Evolutionary conservation across 2,888 invertebrate species (phyloP).

Genomic region (Linhomoeus sp.): DNA sequence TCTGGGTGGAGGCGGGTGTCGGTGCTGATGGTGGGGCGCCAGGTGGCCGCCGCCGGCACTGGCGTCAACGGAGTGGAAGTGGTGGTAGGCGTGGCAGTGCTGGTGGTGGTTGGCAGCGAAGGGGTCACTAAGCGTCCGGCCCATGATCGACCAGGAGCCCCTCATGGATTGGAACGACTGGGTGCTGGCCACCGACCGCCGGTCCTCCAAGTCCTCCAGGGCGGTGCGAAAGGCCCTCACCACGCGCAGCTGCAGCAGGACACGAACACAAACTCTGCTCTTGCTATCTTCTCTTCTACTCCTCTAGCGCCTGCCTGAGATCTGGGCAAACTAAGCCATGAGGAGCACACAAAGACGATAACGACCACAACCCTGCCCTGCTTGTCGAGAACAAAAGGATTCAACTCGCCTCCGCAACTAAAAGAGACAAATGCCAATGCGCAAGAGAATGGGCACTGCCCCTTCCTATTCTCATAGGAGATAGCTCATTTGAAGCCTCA

Average conservation of each 20-base stretch:
- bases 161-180: constrained; percentile 46
- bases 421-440: neutral
- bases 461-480: too few species aligned
- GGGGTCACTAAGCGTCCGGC: neutral
- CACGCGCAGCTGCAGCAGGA: constrained; percentile 86
- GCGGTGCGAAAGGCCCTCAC: constrained; percentile 99
- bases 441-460: neutral
- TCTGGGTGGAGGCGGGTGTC: neutral
- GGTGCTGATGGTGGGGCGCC: neutral
- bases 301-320: too few species aligned
- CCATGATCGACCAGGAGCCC: constrained; percentile 11
- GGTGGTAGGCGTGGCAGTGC: neutral
- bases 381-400: neutral
- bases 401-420: neutral
- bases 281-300: neutral
- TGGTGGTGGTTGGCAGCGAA: neutral
- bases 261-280: neutral
- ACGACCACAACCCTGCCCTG: neutral
- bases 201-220: constrained; percentile 97
- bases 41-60: neutral
- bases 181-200: constrained; percentile 90
- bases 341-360: too few species aligned
- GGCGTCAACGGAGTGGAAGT: neutral
- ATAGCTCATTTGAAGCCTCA: too few species aligned
- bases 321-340: too few species aligned